These are phyloP conservation scores for Agrilus cyanescens DNA, from an alignment of 2,888 invertebrate species.

Conservation along the genomic window DNA sequence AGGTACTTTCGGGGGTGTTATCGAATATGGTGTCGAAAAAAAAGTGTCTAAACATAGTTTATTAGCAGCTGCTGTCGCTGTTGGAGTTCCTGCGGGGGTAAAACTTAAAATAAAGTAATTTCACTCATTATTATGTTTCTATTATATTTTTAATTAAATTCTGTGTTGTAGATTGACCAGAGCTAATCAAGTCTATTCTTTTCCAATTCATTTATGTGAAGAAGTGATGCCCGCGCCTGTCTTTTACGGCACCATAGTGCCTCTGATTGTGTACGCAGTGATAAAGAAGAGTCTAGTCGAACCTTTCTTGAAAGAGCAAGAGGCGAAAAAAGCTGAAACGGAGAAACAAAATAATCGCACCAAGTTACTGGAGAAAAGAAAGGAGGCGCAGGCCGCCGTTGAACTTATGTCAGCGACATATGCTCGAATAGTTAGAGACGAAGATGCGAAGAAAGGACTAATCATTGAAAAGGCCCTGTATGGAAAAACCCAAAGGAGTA, in stretches of 20 bases:
- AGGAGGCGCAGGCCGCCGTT: slow-evolving; percentile 76
- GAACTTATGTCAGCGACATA: slow-evolving; percentile 88
- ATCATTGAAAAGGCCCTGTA: slow-evolving; percentile 76
- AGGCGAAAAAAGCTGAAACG: slow-evolving; percentile 68
- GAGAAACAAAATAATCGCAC: slow-evolving; percentile 70
- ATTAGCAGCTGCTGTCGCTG: slow-evolving; percentile 69
- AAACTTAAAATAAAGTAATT: slow-evolving; percentile 73
- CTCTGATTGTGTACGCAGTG: slow-evolving; percentile 66
- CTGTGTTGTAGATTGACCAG: slow-evolving; percentile 56
- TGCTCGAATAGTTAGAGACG: slow-evolving; percentile 67
- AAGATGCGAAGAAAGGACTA: slow-evolving; percentile 72
- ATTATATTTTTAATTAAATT: neutral
- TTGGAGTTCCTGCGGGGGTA: slow-evolving; percentile 83
- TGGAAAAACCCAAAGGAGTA: slow-evolving; percentile 48
- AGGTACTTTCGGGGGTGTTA: slow-evolving; percentile 74
- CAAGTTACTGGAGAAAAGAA: slow-evolving; percentile 64
- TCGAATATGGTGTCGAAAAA: slow-evolving; percentile 89
- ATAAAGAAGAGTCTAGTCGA: slow-evolving; percentile 78
- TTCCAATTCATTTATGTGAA: slow-evolving; percentile 85
- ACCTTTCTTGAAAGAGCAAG: slow-evolving; percentile 67
- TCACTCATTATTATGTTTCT: neutral
- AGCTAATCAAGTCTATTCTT: slow-evolving; percentile 76
- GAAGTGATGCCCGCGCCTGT: slow-evolving; percentile 81
- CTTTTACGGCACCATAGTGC: slow-evolving; percentile 87
- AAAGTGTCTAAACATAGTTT: slow-evolving; percentile 84